These are phyloP conservation scores for Idaea straminata DNA, from an alignment of 2,888 invertebrate species.

Conservation along the genomic window DNA sequence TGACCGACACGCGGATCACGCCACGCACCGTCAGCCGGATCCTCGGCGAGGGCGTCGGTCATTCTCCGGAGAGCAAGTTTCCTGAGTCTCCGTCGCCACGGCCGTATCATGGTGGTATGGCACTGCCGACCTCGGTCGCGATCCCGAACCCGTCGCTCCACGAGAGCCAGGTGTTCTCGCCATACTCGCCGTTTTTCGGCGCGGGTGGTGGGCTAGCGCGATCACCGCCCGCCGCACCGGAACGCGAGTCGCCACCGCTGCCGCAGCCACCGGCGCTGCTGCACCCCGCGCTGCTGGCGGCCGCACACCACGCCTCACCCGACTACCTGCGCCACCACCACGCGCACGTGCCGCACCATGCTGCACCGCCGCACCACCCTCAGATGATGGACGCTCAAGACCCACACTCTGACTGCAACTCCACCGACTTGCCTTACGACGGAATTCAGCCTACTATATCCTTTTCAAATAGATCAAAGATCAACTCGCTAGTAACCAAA, in stretches of 20 bases:
- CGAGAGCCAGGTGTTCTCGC: slow-evolving; percentile 95
- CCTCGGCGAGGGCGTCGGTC: slow-evolving; percentile 88
- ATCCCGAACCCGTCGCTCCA: slow-evolving; percentile 97
- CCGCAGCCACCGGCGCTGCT: slow-evolving; percentile 91
- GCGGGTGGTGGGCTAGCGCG: slow-evolving; percentile 75
- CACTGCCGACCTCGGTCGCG: slow-evolving; percentile 96
- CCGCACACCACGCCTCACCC: slow-evolving; percentile 90
- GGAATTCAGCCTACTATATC: slow-evolving; percentile 97
- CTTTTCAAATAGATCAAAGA: slow-evolving; percentile 82
- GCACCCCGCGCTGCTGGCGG: slow-evolving; percentile 91
- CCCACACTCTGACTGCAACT: slow-evolving; percentile 94
- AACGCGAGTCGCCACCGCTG: slow-evolving; percentile 91
- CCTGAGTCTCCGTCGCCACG: slow-evolving; percentile 87
- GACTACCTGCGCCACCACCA: slow-evolving; percentile 89
- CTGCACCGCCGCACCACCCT: slow-evolving; percentile 86
- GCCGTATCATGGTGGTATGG: slow-evolving; percentile 91
- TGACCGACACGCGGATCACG: slow-evolving; percentile 95
- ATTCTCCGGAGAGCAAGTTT: slow-evolving; percentile 81
- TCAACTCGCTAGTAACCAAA: slow-evolving; percentile 15
- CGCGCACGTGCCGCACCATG: slow-evolving; percentile 87
- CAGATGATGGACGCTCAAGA: slow-evolving; percentile 92
- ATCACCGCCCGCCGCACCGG: slow-evolving; percentile 82
- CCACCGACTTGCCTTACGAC: slow-evolving; percentile 94
- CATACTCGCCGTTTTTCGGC: slow-evolving; percentile 94
- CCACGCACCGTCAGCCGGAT: slow-evolving; percentile 94